phyloP scores from a whole-genome alignment of 2,888 invertebrate genomes.

The Callyntrura guangdongensis region DNA sequence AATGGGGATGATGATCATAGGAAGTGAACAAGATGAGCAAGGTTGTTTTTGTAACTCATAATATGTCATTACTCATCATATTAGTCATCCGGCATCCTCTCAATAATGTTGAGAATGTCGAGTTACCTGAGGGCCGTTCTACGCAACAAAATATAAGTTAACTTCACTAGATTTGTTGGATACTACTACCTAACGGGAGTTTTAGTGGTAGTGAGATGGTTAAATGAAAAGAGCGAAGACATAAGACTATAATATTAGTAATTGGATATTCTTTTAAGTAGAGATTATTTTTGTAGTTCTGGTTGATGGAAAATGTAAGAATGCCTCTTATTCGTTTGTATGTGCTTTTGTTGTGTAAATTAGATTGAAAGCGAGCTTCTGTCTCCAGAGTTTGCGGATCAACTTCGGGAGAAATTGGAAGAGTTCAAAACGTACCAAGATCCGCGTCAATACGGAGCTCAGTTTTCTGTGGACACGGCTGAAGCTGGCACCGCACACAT shows the following conservation, averaged over 20 bases:
- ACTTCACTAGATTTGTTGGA: too few species aligned
- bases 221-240: too few species aligned
- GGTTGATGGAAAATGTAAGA: too few species aligned
- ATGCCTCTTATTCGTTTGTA: too few species aligned
- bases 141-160: too few species aligned
- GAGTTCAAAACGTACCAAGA: constrained; percentile 86
- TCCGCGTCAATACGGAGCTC: constrained; percentile 85
- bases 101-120: background rate
- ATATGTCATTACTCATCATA: too few species aligned
- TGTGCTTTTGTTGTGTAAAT: background rate
- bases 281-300: too few species aligned
- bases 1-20: background rate
- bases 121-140: background rate
- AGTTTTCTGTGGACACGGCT: constrained; percentile 83
- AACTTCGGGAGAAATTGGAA: constrained; percentile 85
- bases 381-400: constrained; percentile 85
- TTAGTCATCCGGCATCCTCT: background rate
- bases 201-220: too few species aligned
- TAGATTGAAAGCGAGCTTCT: constrained; percentile 85
- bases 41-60: constrained; percentile 21
- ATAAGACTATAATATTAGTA: too few species aligned
- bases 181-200: too few species aligned
- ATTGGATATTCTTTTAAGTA: too few species aligned
- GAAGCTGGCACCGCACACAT: constrained; percentile 88
- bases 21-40: background rate